phyloP scores from a whole-genome alignment of 2,888 invertebrate genomes.

The Actias luna region DNA sequence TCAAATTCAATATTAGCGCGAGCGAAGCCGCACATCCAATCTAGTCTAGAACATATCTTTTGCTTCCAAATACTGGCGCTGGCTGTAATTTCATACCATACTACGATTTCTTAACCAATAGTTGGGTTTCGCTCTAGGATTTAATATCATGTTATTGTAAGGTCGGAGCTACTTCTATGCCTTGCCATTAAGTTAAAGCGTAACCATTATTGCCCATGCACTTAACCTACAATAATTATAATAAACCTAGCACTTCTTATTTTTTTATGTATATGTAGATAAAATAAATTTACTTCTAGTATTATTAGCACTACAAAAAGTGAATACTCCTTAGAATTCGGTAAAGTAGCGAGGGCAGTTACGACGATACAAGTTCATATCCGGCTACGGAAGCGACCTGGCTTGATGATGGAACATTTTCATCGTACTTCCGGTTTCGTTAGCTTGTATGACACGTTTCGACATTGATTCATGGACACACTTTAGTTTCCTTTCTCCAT shows the following conservation, averaged over 20 bases:
- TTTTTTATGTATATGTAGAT: too few relatives aligned
- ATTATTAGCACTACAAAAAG: not conserved
- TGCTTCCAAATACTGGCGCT: not conserved
- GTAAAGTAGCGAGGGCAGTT: constrained; percentile 39
- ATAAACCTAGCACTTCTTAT: too few relatives aligned
- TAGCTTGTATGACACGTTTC: constrained; percentile 37
- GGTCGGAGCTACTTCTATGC: too few relatives aligned
- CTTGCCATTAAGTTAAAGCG: too few relatives aligned
- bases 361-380: constrained; percentile 58
- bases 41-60: too few relatives aligned
- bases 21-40: too few relatives aligned
- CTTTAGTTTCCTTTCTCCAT: constrained; percentile 29
- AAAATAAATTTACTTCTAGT: not conserved
- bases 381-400: constrained; percentile 46
- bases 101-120: too few relatives aligned
- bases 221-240: too few relatives aligned
- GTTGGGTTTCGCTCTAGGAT: not conserved
- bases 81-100: not conserved
- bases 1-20: too few relatives aligned
- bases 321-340: constrained; percentile 23
- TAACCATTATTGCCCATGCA: too few relatives aligned
- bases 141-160: too few relatives aligned
- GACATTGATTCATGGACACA: constrained; percentile 54
- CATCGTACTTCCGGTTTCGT: constrained; percentile 37
- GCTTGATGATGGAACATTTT: constrained; percentile 54